These are phyloP conservation scores for Pristionchus mayeri DNA, from an alignment of 2,888 invertebrate genomes.

Conservation along the genomic window DNA sequence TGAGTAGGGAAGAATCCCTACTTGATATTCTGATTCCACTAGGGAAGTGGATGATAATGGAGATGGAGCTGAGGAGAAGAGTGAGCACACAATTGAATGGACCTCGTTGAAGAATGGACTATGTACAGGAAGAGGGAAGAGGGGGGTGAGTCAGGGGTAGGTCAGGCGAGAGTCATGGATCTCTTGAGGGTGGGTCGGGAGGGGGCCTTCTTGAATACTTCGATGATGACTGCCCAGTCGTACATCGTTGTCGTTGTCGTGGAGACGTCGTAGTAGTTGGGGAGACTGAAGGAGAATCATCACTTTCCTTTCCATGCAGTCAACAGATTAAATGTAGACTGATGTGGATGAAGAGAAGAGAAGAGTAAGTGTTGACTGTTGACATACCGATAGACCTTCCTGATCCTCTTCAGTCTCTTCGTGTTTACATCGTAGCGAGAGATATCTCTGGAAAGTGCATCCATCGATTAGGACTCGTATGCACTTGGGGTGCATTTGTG, in stretches of 20 bases:
- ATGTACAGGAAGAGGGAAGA: not conserved
- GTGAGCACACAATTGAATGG: not conserved
- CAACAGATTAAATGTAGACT: not conserved
- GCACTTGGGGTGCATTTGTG: conserved; percentile 4
- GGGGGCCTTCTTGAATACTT: conserved; percentile 40
- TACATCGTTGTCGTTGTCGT: conserved; percentile 70
- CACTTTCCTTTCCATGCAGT: not conserved
- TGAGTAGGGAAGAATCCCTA: conserved; percentile 1
- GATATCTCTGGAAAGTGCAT: conserved; percentile 64
- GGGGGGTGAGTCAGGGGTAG: not conserved
- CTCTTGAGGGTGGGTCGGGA: conserved; percentile 10
- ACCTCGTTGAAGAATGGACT: not conserved
- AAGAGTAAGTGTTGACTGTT: no score
- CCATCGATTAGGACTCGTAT: not conserved
- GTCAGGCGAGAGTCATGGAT: not conserved
- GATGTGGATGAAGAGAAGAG: no score
- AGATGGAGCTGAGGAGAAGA: not conserved
- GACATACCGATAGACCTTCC: conserved; percentile 68
- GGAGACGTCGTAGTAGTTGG: conserved; percentile 70
- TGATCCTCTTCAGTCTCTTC: conserved; percentile 70
- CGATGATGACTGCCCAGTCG: conserved; percentile 71
- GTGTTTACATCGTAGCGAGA: conserved; percentile 68
- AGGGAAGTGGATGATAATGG: conserved; percentile 36
- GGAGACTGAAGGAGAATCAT: no score
- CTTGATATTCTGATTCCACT: conserved; percentile 29